Conservation (phyloP, 2,113 vertebrate genomes). For the Cephalophus harveyi region DNA sequence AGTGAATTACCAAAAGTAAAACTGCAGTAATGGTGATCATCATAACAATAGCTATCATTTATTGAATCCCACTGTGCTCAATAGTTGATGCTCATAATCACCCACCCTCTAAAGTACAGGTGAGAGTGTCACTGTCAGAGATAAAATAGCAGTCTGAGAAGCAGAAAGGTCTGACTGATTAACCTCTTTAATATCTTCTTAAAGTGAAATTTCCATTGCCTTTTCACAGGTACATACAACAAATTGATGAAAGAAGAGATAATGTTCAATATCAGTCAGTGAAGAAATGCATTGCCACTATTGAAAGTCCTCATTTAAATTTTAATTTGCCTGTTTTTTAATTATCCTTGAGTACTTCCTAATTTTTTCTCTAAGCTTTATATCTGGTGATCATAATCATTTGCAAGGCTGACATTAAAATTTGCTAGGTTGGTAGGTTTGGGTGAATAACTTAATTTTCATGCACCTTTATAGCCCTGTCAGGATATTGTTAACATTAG, state of each 20-base stretch:
- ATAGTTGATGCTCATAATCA: background rate
- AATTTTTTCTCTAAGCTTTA: background rate
- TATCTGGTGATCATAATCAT: background rate
- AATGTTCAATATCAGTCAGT: background rate
- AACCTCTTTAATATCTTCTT: conserved; percentile 44
- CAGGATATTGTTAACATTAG: background rate
- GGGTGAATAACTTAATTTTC: conserved; percentile 14
- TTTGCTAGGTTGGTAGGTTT: background rate
- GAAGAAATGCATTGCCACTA: background rate
- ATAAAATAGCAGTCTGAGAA: conserved; percentile 17
- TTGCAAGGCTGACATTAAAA: conserved; percentile 25
- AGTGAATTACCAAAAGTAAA: background rate
- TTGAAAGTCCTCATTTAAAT: background rate
- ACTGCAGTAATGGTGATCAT: background rate
- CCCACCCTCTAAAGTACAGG: background rate
- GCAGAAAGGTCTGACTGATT: conserved; percentile 33
- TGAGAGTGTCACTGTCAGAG: conserved; percentile 21
- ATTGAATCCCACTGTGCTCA: background rate
- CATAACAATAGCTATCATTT: background rate
- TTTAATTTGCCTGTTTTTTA: conserved; percentile 14
- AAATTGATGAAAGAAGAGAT: background rate
- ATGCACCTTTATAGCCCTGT: background rate
- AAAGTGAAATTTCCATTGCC: conserved; percentile 32
- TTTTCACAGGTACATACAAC: background rate
- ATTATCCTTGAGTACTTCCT: background rate